Percentiles rank a stretch among this genome's conserved stretches.
phyloP scores from a whole-genome alignment of 2,888 invertebrate genomes.

The Chelonus formosanus region DNA sequence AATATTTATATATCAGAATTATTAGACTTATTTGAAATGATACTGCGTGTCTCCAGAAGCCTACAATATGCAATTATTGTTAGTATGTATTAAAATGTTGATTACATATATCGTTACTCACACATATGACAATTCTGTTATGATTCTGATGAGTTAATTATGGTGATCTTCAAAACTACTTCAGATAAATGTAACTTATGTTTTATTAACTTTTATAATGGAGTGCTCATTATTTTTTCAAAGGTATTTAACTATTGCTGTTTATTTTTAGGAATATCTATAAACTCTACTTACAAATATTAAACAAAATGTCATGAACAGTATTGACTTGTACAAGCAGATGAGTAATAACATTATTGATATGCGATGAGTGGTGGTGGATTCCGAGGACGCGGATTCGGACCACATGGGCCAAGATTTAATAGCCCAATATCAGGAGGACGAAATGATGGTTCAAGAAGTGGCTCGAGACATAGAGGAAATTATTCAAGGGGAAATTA shows the following conservation, averaged over 20 bases:
- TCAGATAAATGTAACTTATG: no score
- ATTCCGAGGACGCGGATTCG: slow-evolving; percentile 55
- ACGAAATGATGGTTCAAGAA: slow-evolving; percentile 1
- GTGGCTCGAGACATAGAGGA: background rate
- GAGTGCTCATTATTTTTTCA: no score
- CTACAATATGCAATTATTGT: slow-evolving; percentile 4
- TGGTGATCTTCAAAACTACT: no score
- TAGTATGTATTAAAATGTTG: slow-evolving; percentile 5
- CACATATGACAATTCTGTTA: no score
- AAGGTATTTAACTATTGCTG: no score
- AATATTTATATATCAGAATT: no score
- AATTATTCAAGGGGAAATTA: background rate
- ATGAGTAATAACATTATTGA: slow-evolving; percentile 16
- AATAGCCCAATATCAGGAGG: background rate
- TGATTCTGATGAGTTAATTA: no score
- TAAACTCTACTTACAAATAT: background rate
- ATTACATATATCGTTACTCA: background rate
- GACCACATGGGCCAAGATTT: slow-evolving; percentile 45
- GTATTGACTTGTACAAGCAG: background rate
- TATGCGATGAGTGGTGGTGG: slow-evolving; percentile 53
- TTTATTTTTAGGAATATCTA: background rate
- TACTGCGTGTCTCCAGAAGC: slow-evolving; percentile 7
- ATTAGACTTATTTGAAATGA: no score
- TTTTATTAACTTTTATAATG: no score
- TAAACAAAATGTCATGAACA: background rate